Base-by-base conservation (phyloP, 2,888 invertebrate species). In the Meliscaeva auricollis region DNA sequence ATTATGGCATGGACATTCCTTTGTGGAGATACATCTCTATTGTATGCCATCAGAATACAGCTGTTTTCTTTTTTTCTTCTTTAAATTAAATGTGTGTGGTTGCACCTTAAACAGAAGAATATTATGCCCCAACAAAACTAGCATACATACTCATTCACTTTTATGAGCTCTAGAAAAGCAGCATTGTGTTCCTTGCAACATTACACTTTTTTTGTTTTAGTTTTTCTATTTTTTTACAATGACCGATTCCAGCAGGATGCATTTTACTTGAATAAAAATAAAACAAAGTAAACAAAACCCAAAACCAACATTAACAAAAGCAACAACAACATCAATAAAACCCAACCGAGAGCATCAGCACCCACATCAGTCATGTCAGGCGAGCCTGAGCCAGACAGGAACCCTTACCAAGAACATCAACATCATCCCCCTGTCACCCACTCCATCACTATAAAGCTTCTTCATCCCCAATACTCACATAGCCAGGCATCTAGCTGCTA, bases 221-320 rank as follows among this genome's bases (percentile, higher is more conserved):
- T 17, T 62, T 72, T 50, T 50, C 50, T 35, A 32, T 66, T 54
- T 66, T 54, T 62, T 50, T 46, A 66, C 64, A 83, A 79, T 79
- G 70, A 75, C 70, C 75, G 79, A 66, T 66, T 78, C 83, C 66
- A 69, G 72, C 79, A 79, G 70, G 35, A 75, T 79, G 83, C 83
- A 84, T 46, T 79, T 56, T 58, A 69, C 74, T 79, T 69, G 56
- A 74, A 69, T 62, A 50, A 35, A 15, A 58, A 66, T 44, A 76
- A 66, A 44, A 76, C 52, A 68, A 76, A 32, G 46, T 15, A 62
- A 58, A 32, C 69, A 62, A 58, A 38, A 8, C 8, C 52, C 52
- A 38, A 26, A 64, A 66, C 32, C 69, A 82, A 9, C 69, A 75
- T 20, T 11, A 44, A 2, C 48, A 56, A 48, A 26, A 75, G 26